Evolutionary conservation across 2,113 vertebrate species (phyloP).

Genomic region (Fregata magnificens): DNA sequence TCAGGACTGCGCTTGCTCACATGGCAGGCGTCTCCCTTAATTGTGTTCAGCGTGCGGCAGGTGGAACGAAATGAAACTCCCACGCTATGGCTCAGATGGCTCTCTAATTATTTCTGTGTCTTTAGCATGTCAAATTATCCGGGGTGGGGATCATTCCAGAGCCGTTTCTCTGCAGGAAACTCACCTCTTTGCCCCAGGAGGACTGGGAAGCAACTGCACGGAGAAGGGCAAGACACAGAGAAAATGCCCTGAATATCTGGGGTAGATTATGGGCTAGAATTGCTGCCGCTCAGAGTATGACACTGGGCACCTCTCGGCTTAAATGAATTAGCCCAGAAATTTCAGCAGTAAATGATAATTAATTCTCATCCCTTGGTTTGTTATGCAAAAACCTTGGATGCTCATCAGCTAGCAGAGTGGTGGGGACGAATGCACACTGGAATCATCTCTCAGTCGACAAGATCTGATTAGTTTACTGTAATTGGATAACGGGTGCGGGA

Average conservation of each 20-base stretch:
- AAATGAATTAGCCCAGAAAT: constrained; percentile 10
- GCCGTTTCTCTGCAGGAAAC: background rate
- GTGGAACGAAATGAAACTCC: constrained; percentile 32
- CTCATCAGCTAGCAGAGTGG: background rate
- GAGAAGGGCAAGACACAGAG: background rate
- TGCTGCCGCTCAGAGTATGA: background rate
- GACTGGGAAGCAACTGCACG: background rate
- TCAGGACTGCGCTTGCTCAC: background rate
- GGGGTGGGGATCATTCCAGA: background rate
- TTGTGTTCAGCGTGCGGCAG: background rate
- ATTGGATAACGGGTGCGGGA: constrained; percentile 19
- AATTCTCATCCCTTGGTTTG: constrained; percentile 1
- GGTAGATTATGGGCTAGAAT: background rate
- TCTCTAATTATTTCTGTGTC: constrained; percentile 20
- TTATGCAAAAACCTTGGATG: constrained; percentile 33
- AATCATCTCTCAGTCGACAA: background rate
- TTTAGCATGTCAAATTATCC: constrained; percentile 13
- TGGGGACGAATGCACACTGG: background rate
- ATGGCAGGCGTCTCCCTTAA: background rate
- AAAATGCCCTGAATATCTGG: background rate
- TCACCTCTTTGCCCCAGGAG: background rate
- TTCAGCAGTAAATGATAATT: background rate
- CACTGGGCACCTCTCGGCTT: background rate
- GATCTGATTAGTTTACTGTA: constrained; percentile 24
- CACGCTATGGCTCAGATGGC: background rate